Percentiles rank a stretch among this genome's conserved stretches.
phyloP scores from a whole-genome alignment of 2,888 invertebrate genomes.

The Rhodophaea formosa region DNA sequence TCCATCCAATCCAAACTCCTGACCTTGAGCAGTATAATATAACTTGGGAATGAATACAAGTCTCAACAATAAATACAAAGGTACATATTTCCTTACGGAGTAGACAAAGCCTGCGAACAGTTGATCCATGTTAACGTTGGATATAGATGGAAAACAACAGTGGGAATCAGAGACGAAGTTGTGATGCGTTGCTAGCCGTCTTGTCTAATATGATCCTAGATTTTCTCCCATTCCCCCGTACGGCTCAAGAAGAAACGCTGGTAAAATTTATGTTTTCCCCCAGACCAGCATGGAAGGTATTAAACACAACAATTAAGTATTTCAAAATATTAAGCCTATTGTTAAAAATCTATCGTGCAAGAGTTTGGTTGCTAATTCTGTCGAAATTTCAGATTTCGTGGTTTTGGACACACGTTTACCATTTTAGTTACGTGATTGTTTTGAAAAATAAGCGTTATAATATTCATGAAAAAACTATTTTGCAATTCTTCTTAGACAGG shows the following conservation, averaged over 20 bases:
- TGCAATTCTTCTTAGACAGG: not conserved
- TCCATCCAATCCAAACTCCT: not conserved
- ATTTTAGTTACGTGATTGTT: constrained; percentile 8
- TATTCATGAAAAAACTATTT: not conserved
- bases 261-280: not conserved
- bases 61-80: not conserved
- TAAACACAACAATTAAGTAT: not conserved
- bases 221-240: no score
- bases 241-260: no score
- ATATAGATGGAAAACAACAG: no score
- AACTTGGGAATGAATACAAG: not conserved
- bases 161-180: no score
- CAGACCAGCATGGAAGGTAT: no score
- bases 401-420: constrained; percentile 9
- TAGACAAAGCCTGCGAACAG: no score
- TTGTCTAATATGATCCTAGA: no score
- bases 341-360: constrained; percentile 1
- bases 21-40: constrained; percentile 1
- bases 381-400: constrained; percentile 6
- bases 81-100: no score
- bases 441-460: not conserved
- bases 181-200: no score
- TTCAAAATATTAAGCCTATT: constrained; percentile 3
- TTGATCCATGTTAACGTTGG: no score
- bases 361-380: constrained; percentile 2